Evolutionary conservation across 2,797 vertebrate species (phyloP).

Genomic region (Neopelma chrysocephalum): DNA sequence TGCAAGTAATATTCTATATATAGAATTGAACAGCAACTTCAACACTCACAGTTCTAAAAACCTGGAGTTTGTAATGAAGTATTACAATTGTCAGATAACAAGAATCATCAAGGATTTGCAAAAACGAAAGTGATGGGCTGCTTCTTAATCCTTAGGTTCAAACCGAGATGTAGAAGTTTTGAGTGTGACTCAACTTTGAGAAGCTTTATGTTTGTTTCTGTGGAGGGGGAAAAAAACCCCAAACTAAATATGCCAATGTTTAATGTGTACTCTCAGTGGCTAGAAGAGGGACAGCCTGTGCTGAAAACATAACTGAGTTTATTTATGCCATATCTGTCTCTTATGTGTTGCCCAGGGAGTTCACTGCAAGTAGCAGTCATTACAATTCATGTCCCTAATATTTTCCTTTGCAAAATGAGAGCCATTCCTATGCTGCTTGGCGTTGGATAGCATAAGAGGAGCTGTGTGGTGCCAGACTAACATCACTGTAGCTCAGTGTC

Average conservation of each 20-base stretch:
- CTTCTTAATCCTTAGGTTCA: not conserved
- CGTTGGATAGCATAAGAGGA: not conserved
- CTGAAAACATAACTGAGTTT: not conserved
- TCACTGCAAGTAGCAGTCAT: not conserved
- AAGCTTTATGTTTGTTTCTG: not conserved
- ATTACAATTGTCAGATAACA: not conserved
- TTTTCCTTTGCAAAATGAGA: not conserved
- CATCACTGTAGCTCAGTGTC: not conserved
- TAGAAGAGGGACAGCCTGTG: not conserved
- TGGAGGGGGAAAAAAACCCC: no score
- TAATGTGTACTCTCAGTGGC: not conserved
- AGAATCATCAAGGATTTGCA: not conserved
- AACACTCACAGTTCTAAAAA: not conserved
- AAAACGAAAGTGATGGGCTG: not conserved
- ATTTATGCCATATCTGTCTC: not conserved
- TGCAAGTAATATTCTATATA: not conserved
- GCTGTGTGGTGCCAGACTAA: not conserved
- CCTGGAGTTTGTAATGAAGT: not conserved
- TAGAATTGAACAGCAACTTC: not conserved
- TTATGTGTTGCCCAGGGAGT: not conserved
- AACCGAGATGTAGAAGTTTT: not conserved
- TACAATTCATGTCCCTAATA: not conserved
- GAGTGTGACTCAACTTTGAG: not conserved
- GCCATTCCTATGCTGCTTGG: not conserved
- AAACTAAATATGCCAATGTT: not conserved